Percentiles rank a stretch among this genome's conserved stretches.
phyloP scores from a whole-genome alignment of 2,888 invertebrate species.

The Loripinus fragilis region DNA sequence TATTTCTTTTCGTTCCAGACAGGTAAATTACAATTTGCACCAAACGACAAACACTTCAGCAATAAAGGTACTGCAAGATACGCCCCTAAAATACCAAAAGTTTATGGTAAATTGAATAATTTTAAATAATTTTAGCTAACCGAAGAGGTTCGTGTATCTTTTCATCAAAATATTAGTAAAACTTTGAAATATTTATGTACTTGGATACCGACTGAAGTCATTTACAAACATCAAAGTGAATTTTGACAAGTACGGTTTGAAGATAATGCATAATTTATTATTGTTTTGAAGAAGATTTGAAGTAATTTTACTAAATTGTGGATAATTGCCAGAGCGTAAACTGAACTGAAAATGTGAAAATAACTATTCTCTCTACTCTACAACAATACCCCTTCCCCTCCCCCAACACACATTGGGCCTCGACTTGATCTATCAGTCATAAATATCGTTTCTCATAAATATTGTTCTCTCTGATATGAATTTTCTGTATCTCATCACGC shows the following conservation, averaged over 20 bases:
- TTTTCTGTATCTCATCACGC: too few species aligned
- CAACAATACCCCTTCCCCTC: too few species aligned
- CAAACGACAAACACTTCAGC: not conserved
- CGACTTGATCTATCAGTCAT: too few species aligned
- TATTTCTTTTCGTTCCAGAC: not conserved
- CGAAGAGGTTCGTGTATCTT: not conserved
- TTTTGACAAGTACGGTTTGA: not conserved
- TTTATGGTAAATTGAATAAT: slow-evolving; percentile 5
- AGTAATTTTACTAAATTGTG: too few species aligned
- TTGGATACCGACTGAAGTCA: not conserved
- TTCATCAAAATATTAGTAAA: slow-evolving; percentile 7
- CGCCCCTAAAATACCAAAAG: slow-evolving; percentile 4
- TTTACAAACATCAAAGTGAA: not conserved
- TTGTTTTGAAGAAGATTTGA: too few species aligned
- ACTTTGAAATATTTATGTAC: slow-evolving; percentile 13
- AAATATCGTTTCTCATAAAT: too few species aligned
- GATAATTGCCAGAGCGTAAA: too few species aligned
- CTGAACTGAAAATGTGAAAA: too few species aligned
- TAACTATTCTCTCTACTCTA: too few species aligned
- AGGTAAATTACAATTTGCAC: slow-evolving; percentile 2
- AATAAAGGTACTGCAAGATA: not conserved
- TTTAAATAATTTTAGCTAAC: slow-evolving; percentile 3
- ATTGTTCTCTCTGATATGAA: too few species aligned
- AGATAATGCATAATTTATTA: not conserved
- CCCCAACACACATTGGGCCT: too few species aligned